Evolutionary conservation across 2,113 vertebrate genomes (phyloP).

Genomic region (Toxotes jaculatrix): DNA sequence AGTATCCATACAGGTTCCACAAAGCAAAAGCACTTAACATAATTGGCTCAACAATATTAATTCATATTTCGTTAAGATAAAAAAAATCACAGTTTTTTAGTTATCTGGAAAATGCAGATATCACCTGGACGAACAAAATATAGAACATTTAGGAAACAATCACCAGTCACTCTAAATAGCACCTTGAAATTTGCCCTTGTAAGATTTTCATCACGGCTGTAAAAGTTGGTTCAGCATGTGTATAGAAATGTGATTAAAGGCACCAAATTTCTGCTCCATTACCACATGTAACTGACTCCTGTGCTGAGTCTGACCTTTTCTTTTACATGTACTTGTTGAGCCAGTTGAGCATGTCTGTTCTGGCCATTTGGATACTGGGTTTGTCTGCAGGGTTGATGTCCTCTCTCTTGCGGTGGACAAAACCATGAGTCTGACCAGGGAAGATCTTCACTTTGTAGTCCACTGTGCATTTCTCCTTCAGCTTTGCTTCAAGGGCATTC

Average conservation of each 20-base stretch:
- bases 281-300: neutral
- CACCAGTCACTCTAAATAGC: neutral
- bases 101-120: neutral
- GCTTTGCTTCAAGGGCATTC: conserved; percentile 83
- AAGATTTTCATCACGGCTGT: neutral
- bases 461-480: conserved; percentile 88
- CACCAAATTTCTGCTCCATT: neutral
- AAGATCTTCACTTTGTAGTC: conserved; percentile 92
- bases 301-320: too few species aligned
- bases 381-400: conserved; percentile 88
- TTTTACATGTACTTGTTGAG: conserved; percentile 88
- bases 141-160: neutral
- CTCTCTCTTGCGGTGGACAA: conserved; percentile 91
- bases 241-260: neutral
- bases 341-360: conserved; percentile 91
- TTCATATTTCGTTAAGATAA: neutral
- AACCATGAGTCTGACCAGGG: conserved; percentile 92
- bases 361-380: conserved; percentile 89
- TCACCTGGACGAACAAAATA: neutral
- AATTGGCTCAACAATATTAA: neutral
- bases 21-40: neutral
- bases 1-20: neutral
- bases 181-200: neutral
- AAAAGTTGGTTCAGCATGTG: neutral
- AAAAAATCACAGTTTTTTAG: neutral